phyloP scores from a whole-genome alignment of 2,113 vertebrate genomes.

The Pedetes capensis region DNA sequence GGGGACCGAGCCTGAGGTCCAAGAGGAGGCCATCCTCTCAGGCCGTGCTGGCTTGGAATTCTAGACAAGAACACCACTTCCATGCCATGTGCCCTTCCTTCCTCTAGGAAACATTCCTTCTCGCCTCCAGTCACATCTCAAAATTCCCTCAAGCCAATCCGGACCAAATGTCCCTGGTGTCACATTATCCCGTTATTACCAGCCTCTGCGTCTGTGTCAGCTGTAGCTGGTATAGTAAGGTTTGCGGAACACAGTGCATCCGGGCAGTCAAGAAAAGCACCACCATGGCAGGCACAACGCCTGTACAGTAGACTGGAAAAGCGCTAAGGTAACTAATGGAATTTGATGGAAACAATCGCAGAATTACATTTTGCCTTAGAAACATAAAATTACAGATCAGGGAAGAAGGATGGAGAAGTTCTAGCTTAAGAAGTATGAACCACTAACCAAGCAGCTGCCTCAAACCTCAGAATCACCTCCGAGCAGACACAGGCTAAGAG shows the following conservation, averaged over 20 bases:
- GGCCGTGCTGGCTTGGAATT: not conserved
- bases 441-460: not conserved
- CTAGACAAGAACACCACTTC: not conserved
- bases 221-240: too few relatives aligned
- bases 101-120: not conserved
- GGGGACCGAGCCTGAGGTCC: not conserved
- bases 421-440: not conserved
- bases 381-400: not conserved
- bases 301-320: not conserved
- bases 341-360: not conserved
- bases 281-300: too few relatives aligned
- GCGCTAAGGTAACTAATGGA: not conserved
- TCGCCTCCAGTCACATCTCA: not conserved
- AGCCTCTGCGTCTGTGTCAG: not conserved
- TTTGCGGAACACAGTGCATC: too few relatives aligned
- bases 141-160: not conserved
- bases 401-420: not conserved
- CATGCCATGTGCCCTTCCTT: too few relatives aligned
- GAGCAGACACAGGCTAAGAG: not conserved
- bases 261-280: too few relatives aligned
- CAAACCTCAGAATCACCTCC: not conserved
- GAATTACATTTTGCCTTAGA: not conserved
- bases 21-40: rapidly evolving
- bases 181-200: not conserved
- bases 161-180: not conserved